Conservation (phyloP, 2,113 vertebrate species). For the Xerus inauris region DNA sequence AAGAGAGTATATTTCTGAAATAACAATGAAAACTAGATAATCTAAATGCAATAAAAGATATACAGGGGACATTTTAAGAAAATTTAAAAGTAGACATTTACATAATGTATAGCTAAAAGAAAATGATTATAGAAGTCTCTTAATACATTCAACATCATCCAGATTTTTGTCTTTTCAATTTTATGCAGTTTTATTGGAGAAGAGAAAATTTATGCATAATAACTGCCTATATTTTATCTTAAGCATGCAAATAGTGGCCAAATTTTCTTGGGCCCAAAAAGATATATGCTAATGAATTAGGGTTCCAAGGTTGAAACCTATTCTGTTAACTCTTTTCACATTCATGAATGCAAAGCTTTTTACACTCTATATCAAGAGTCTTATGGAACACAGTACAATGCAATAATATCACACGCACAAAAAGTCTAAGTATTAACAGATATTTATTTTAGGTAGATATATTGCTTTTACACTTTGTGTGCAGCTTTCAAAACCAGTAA, state of each 20-base stretch:
- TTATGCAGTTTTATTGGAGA: slow-evolving; percentile 2
- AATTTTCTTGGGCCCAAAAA: neutral
- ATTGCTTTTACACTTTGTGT: neutral
- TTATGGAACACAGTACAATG: neutral
- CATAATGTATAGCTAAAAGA: slow-evolving; percentile 1
- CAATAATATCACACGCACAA: neutral
- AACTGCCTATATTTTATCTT: slow-evolving; percentile 1
- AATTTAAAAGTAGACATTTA: neutral
- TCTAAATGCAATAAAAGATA: slow-evolving; percentile 1
- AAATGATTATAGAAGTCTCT: neutral
- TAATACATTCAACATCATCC: neutral
- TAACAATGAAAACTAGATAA: slow-evolving; percentile 6
- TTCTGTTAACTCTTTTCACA: neutral
- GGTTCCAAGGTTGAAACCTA: neutral
- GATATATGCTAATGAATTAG: neutral
- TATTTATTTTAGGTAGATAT: slow-evolving; percentile 3
- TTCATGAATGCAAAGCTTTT: neutral
- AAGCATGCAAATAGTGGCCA: neutral
- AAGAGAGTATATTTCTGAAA: slow-evolving; percentile 14
- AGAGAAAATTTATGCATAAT: neutral
- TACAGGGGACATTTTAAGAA: neutral
- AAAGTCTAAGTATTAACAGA: neutral
- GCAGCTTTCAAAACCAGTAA: neutral
- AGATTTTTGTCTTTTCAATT: slow-evolving; percentile 11
- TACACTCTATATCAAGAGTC: neutral